Conservation (phyloP, 2,797 vertebrate species). For the Macrochelys suwanniensis region DNA sequence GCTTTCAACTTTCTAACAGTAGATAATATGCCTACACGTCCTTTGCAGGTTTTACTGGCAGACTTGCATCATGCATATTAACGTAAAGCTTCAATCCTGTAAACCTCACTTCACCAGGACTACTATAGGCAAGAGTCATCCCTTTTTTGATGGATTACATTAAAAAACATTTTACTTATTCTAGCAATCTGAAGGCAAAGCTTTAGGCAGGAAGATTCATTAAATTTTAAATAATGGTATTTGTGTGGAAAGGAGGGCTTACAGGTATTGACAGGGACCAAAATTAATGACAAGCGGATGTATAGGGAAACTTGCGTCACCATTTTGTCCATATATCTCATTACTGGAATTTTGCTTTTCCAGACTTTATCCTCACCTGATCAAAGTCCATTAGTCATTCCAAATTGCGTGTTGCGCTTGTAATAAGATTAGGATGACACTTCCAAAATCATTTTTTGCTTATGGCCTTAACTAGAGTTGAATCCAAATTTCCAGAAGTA, state of each 20-base stretch:
- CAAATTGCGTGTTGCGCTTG: not conserved
- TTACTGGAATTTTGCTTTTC: no score
- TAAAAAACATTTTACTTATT: not conserved
- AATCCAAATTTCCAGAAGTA: not conserved
- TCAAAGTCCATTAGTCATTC: no score
- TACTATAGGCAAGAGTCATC: not conserved
- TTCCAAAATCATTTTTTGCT: not conserved
- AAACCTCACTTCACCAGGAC: not conserved
- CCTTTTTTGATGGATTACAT: not conserved
- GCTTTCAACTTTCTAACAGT: not conserved
- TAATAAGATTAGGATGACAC: not conserved
- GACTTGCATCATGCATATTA: not conserved
- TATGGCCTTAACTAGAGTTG: not conserved
- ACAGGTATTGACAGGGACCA: not conserved
- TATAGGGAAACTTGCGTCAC: not conserved
- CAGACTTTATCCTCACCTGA: no score
- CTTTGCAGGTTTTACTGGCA: not conserved
- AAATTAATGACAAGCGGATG: not conserved
- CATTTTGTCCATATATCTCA: not conserved
- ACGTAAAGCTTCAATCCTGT: not conserved
- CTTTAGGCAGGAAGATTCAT: not conserved
- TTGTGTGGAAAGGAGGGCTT: not conserved
- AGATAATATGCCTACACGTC: not conserved
- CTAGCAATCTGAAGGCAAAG: not conserved
- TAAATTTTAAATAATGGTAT: not conserved